Conservation (phyloP, 1,140 invertebrate genomes). For the Drosophila fuyamai region DNA sequence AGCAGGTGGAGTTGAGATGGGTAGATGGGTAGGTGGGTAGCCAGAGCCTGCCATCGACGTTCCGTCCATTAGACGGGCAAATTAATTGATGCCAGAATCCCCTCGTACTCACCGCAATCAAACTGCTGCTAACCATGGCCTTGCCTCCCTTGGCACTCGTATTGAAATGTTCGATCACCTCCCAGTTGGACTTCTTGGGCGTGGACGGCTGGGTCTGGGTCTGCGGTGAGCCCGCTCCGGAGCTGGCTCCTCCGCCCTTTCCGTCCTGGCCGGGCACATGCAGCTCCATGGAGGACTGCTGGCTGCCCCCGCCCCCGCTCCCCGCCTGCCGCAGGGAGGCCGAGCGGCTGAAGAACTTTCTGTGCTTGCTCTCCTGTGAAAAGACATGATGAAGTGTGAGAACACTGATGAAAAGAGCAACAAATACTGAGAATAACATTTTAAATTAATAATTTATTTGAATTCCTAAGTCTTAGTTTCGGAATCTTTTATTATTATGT, state of each 20-base stretch:
- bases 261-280: conserved; percentile 71
- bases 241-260: conserved; percentile 16
- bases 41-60: conserved; percentile 34
- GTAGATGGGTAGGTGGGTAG: background rate
- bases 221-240: conserved; percentile 53
- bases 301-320: conserved; percentile 41
- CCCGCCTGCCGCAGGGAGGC: conserved; percentile 81
- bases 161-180: conserved; percentile 93
- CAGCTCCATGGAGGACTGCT: conserved; percentile 75
- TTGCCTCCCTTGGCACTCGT: conserved; percentile 85
- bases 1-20: conserved; percentile 8
- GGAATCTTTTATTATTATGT: too few relatives aligned
- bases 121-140: conserved; percentile 85
- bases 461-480: too few relatives aligned
- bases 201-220: conserved; percentile 87
- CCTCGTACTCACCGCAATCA: conserved; percentile 86
- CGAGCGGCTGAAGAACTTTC: conserved; percentile 81
- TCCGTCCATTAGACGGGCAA: conserved; percentile 69
- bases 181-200: conserved; percentile 93
- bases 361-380: conserved; percentile 56
- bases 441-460: too few relatives aligned
- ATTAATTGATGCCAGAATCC: conserved; percentile 72
- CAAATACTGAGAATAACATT: background rate
- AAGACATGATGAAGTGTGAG: background rate
- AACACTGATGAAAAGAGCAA: conserved; percentile 2